Evolutionary conservation across 2,797 vertebrate genomes (phyloP).

Genomic region (Halcyon chelicuti): DNA sequence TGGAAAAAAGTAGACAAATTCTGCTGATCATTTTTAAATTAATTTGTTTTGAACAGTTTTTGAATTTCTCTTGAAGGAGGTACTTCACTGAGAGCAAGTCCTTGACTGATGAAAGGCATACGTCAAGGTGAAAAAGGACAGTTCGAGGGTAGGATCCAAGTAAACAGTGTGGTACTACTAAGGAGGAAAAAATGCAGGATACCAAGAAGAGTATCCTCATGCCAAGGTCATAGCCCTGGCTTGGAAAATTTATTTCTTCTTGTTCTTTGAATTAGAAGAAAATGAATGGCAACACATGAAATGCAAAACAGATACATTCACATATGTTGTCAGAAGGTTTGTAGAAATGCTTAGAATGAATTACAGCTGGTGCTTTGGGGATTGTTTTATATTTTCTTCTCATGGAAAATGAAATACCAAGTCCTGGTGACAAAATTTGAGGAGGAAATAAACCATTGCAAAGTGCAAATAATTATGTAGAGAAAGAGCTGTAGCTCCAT

Average conservation of each 20-base stretch:
- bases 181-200: neutral
- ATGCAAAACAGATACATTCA: neutral
- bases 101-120: neutral
- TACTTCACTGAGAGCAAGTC: neutral
- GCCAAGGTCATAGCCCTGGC: neutral
- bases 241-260: neutral
- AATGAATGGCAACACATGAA: neutral
- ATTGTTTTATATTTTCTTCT: neutral
- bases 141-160: neutral
- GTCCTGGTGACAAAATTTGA: neutral
- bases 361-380: neutral
- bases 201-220: neutral
- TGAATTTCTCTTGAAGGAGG: neutral
- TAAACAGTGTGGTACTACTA: neutral
- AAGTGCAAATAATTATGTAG: neutral
- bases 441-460: neutral
- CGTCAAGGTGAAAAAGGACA: neutral
- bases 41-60: neutral
- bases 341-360: neutral
- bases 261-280: neutral
- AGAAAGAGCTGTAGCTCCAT: slow-evolving; percentile 62
- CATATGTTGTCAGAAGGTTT: neutral
- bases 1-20: neutral
- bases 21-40: neutral
- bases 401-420: neutral